Base-by-base conservation (phyloP, 2,797 vertebrate species). In the Sylvia borin region DNA sequence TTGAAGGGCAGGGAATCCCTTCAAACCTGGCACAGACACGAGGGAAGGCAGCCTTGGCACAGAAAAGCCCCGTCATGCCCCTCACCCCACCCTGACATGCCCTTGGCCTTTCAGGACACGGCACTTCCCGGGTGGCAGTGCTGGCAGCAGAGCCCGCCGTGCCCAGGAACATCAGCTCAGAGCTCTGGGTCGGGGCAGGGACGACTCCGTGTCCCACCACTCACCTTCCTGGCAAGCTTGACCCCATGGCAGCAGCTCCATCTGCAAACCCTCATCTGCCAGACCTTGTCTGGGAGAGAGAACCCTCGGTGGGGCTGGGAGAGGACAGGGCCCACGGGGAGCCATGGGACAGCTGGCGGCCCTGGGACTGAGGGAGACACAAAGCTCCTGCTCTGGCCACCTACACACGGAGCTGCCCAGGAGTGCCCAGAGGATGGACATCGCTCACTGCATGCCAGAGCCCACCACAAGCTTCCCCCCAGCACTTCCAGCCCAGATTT, bases 161-260 rank as follows among this genome's bases (percentile, higher is more conserved):
- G 40, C 18, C 92, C 68, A 17, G 58, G 58, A 77, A 20, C 9
- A 7, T 4, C 51, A 8, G 65, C 32, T 3, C 9, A 43, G 64
- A 50, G 85, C 32, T 0, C 5, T 3, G 54, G 54, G 14, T 13
- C 1, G 2, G 36, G 32, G 29, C 62, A 29, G 27, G 26, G 36
- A 70, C 47, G 22, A 36, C 10, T 16, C n/a, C 22, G 0, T 2
- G 20, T 51, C 19, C 66, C 67, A 50, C 21, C 31, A 0, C 20
- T 36, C 24, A 27, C 50, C 22, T 26, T 43, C 51, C 18, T 6
- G 4, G 31, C 13, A 6, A 25, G 55, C 70, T 47, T n/a, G 38
- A 36, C 29, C 38, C 27, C 60, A 7, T 0, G 25, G 64, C 90
- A 68, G 29, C 64, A 7, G 21, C 57, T 58, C 40, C 74, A 14